These are phyloP conservation scores for Lochmaea capreae DNA, from an alignment of 2,888 invertebrate species.

Conservation along the genomic window DNA sequence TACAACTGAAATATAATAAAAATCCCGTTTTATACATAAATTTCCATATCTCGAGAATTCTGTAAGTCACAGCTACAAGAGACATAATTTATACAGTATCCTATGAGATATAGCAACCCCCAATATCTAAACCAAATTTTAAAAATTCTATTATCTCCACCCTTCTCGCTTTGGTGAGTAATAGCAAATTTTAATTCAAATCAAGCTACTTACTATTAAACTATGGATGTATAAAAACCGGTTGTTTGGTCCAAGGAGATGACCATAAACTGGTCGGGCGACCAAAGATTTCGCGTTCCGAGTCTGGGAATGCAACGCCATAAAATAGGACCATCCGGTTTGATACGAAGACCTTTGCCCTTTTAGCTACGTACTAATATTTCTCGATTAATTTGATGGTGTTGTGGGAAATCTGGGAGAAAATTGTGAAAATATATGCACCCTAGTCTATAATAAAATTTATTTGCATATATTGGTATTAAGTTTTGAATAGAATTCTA, in stretches of 20 bases:
- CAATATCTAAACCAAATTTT: background rate
- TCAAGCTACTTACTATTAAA: constrained; percentile 20
- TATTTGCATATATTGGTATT: constrained; percentile 24
- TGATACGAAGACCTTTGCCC: constrained; percentile 5
- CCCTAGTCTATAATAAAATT: background rate
- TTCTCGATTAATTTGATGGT: constrained; percentile 14
- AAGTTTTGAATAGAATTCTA: constrained; percentile 7
- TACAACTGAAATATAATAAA: too few species aligned
- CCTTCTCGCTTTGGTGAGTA: constrained; percentile 11
- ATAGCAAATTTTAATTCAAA: constrained; percentile 15
- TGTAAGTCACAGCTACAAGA: background rate
- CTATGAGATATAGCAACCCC: background rate
- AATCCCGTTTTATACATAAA: background rate
- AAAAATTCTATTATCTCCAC: constrained; percentile 3
- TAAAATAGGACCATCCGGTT: constrained; percentile 22
- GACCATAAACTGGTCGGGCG: constrained; percentile 20
- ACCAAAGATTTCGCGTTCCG: constrained; percentile 15
- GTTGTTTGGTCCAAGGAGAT: constrained; percentile 22
- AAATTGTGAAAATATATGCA: constrained; percentile 25
- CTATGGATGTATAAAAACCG: constrained; percentile 12
- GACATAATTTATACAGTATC: background rate
- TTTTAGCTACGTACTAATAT: constrained; percentile 13
- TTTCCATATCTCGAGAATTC: background rate
- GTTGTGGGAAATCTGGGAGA: constrained; percentile 22
- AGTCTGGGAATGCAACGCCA: constrained; percentile 22